phyloP scores from a whole-genome alignment of 2,888 invertebrate genomes.

The Spodoptera picta region DNA sequence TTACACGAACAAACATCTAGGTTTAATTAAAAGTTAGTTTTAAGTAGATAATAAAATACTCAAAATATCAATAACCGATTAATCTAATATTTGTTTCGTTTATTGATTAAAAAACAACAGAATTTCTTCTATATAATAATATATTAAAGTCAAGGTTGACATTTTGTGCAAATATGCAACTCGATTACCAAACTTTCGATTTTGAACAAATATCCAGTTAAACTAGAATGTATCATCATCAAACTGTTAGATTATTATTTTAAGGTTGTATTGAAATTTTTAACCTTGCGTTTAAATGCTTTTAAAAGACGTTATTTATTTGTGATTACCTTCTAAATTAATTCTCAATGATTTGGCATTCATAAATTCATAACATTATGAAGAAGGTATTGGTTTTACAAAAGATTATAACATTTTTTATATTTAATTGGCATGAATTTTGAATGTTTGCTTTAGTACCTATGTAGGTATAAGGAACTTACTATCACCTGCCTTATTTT shows the following conservation, averaged over 20 bases:
- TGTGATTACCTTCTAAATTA: constrained; percentile 42
- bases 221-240: constrained; percentile 16
- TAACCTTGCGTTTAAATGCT: constrained; percentile 42
- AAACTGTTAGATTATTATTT: constrained; percentile 14
- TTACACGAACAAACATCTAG: no score
- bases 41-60: no score
- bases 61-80: no score
- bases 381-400: constrained; percentile 12
- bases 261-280: constrained; percentile 36
- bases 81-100: no score
- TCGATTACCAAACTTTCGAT: constrained; percentile 19
- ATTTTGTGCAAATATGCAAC: constrained; percentile 7
- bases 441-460: no score
- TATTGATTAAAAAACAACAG: neutral
- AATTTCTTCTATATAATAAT: constrained; percentile 13
- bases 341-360: constrained; percentile 16
- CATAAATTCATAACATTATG: constrained; percentile 1
- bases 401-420: no score
- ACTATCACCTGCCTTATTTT: no score
- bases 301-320: constrained; percentile 8
- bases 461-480: no score
- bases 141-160: constrained; percentile 21
- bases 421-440: no score
- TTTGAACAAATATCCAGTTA: constrained; percentile 25
- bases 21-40: no score